phyloP scores from a whole-genome alignment of 53 echinoderm and acorn worm species.

The Pentamera pediparva region DNA sequence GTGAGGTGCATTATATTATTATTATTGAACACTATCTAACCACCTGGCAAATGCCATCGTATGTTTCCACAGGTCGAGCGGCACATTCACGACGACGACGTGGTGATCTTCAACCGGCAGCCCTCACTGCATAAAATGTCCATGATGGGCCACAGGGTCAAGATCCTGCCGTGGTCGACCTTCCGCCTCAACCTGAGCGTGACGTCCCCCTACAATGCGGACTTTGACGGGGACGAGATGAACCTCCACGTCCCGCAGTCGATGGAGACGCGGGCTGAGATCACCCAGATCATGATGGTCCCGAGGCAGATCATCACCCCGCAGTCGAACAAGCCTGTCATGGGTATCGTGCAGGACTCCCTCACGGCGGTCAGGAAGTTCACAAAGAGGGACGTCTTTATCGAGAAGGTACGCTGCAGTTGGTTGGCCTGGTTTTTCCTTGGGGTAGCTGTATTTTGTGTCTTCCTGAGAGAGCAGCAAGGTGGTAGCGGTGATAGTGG shows the following conservation, averaged over 20 bases:
- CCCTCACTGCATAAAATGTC: conserved; percentile 99
- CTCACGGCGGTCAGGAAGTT: conserved; percentile 89
- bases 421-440: too few species aligned
- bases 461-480: too few species aligned
- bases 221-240: conserved; percentile 99
- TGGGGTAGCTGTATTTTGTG: too few species aligned
- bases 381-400: conserved; percentile 93
- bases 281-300: conserved; percentile 95
- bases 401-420: conserved; percentile 63
- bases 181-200: conserved; percentile 99
- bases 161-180: conserved; percentile 96
- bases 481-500: too few species aligned
- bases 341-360: conserved; percentile 99
- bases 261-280: conserved; percentile 90
- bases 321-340: conserved; percentile 98
- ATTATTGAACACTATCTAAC: too few species aligned
- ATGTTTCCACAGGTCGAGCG: conserved; percentile 79
- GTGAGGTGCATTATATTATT: too few species aligned
- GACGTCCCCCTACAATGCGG: conserved; percentile 99
- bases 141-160: conserved; percentile 98
- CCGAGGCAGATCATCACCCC: conserved; percentile 96
- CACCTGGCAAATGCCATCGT: too few species aligned
- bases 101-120: conserved; percentile 98
- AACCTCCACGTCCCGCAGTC: conserved; percentile 98
- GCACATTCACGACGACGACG: conserved; percentile 80